Conservation (phyloP, 23 tunicate genomes). For the Styela plicata region DNA sequence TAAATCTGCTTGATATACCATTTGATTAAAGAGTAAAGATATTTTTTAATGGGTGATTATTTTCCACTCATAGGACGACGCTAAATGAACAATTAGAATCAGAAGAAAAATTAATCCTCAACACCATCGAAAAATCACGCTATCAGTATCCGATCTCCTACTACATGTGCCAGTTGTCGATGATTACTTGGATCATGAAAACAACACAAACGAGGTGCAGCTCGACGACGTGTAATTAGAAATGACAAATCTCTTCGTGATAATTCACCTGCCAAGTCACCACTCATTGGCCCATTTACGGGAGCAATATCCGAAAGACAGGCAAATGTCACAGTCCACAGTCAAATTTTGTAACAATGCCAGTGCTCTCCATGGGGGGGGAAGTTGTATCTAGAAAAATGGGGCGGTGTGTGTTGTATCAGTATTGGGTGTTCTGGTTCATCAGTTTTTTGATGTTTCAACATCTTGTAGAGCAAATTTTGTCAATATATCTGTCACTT, state of each 20-base stretch:
- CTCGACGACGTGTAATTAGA: background rate
- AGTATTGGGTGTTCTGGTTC: background rate
- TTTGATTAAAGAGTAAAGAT: too few species aligned
- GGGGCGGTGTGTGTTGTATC: background rate
- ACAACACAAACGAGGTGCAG: conserved; percentile 2
- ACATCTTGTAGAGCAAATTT: background rate
- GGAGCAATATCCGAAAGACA: background rate
- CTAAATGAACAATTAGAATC: background rate
- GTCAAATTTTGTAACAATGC: background rate
- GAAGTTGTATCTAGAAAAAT: background rate
- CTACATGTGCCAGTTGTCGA: conserved; percentile 19
- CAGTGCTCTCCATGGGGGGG: background rate
- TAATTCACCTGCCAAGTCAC: background rate
- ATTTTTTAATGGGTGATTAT: background rate
- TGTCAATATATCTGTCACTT: background rate
- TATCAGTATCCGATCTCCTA: conserved; percentile 14
- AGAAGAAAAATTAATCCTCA: too few species aligned
- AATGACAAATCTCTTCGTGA: background rate
- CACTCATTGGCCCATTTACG: background rate
- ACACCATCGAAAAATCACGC: background rate
- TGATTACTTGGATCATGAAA: conserved; percentile 28
- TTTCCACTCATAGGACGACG: background rate
- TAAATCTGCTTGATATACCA: too few species aligned
- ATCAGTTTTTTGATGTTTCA: too few species aligned
- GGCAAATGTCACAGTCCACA: background rate